These are phyloP conservation scores for Axis porcinus DNA, from an alignment of 2,113 vertebrate genomes.

Conservation along the genomic window DNA sequence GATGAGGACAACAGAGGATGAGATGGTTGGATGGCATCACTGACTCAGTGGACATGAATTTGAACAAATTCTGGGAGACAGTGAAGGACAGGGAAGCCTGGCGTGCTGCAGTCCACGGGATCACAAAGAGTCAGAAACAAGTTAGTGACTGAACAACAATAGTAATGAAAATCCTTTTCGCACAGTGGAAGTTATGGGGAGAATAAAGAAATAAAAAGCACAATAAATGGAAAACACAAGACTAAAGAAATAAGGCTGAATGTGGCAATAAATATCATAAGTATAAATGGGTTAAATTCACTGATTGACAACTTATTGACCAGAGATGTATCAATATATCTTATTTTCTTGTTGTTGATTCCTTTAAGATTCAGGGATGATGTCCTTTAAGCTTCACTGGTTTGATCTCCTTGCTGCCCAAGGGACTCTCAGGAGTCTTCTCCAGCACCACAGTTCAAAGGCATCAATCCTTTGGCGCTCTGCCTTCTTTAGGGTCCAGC, in stretches of 20 bases:
- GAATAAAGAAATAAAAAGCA: background rate
- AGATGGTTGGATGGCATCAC: background rate
- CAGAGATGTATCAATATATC: background rate
- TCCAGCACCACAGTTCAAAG: background rate
- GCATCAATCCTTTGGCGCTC: background rate
- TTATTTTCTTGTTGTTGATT: background rate
- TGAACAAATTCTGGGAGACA: background rate
- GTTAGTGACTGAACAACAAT: background rate
- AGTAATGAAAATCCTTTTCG: background rate
- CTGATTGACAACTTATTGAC: background rate
- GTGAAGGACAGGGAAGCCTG: background rate
- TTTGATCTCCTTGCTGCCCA: background rate
- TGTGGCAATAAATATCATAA: background rate
- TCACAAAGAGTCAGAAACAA: background rate
- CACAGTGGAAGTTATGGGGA: background rate
- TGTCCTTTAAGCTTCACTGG: background rate
- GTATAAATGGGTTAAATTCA: conserved; percentile 3
- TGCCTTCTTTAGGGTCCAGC: accelerated
- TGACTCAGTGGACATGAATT: background rate
- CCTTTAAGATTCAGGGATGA: background rate
- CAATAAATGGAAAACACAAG: background rate
- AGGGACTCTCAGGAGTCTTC: background rate
- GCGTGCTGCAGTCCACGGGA: background rate
- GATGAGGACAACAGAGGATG: background rate
- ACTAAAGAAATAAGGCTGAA: background rate